These are phyloP conservation scores for Conistra vaccinii DNA, from an alignment of 2,888 invertebrate species.

Conservation along the genomic window DNA sequence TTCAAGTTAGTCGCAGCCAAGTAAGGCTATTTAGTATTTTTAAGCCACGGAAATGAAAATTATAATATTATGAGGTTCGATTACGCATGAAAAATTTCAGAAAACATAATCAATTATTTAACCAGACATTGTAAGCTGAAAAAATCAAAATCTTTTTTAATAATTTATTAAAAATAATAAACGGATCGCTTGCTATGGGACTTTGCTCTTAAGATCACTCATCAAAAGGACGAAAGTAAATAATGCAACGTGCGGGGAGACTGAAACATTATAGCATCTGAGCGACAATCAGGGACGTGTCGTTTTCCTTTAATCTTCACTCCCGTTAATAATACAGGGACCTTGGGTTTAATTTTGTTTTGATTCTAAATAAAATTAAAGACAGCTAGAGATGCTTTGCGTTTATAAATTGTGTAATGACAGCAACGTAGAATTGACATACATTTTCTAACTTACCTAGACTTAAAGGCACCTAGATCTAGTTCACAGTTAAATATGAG, in stretches of 20 bases:
- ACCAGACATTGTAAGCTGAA: too few species aligned
- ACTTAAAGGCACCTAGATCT: neutral
- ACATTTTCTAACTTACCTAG: neutral
- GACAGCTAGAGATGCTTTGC: neutral
- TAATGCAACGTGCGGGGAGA: slow-evolving; percentile 33
- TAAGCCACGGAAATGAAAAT: neutral
- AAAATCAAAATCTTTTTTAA: neutral
- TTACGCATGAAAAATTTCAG: too few species aligned
- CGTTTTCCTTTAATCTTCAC: slow-evolving; percentile 22
- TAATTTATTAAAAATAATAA: neutral
- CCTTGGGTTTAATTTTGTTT: slow-evolving; percentile 16
- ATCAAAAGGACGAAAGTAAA: slow-evolving; percentile 45
- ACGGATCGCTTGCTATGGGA: slow-evolving; percentile 14
- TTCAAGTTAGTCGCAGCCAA: neutral
- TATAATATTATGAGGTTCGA: too few species aligned
- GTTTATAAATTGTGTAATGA: neutral
- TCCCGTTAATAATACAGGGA: neutral
- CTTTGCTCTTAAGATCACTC: slow-evolving; percentile 29
- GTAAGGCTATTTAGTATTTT: neutral
- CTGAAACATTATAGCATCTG: slow-evolving; percentile 28
- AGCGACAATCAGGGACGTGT: slow-evolving; percentile 12
- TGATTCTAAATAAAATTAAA: slow-evolving; percentile 2
- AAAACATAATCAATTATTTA: too few species aligned
- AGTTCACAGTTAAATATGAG: too few species aligned
- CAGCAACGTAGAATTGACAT: neutral